These are phyloP conservation scores for Macheiramphus alcinus DNA, from an alignment of 2,113 vertebrate species.

Conservation along the genomic window DNA sequence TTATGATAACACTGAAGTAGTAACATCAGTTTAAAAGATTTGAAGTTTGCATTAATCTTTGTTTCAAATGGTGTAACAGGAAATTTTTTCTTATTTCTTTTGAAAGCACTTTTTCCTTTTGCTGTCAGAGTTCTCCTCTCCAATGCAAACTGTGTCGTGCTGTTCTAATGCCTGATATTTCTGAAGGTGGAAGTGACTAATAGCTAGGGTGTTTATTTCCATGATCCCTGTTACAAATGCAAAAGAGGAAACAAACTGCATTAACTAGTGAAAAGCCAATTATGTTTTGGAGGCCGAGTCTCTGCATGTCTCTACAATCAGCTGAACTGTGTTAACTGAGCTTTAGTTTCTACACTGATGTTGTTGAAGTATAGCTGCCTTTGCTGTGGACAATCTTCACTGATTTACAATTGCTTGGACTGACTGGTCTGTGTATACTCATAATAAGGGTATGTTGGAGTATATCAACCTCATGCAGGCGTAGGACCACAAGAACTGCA, in stretches of 20 bases:
- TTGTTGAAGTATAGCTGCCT: background rate
- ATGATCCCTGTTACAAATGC: background rate
- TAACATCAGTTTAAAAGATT: background rate
- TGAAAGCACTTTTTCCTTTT: background rate
- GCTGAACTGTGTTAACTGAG: background rate
- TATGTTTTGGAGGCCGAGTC: background rate
- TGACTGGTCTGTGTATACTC: background rate
- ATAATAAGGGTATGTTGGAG: background rate
- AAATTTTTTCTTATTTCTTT: background rate
- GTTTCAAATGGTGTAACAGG: background rate
- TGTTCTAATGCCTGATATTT: background rate
- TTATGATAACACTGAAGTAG: background rate
- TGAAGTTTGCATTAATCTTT: background rate
- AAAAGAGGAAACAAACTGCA: background rate
- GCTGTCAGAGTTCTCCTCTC: background rate
- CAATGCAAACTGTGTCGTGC: background rate
- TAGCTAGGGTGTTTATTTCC: conserved; percentile 25
- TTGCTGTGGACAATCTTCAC: background rate
- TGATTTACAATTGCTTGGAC: background rate
- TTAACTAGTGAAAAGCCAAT: background rate
- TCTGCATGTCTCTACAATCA: background rate
- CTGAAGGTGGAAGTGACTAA: conserved; percentile 57
- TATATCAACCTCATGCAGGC: background rate
- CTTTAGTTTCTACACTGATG: background rate
- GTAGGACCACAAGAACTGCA: background rate